Evolutionary conservation across 2,113 vertebrate genomes (phyloP).

Genomic region (Psilopogon haemacephalus): DNA sequence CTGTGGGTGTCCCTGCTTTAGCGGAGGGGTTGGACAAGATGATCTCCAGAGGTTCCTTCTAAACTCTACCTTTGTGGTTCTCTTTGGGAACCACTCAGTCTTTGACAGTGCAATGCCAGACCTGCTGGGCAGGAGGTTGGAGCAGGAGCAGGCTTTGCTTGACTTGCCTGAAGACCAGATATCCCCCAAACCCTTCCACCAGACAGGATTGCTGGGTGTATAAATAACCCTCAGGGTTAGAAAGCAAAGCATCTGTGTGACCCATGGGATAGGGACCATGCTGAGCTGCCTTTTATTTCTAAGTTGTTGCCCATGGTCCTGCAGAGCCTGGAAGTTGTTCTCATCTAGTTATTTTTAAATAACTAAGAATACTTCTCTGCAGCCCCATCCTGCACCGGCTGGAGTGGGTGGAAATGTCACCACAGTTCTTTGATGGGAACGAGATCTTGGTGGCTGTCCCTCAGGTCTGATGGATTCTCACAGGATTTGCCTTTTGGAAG

Average conservation of each 20-base stretch:
- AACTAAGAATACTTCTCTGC: not conserved
- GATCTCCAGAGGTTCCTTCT: too few relatives aligned
- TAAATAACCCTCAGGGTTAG: not conserved
- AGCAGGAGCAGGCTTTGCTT: not conserved
- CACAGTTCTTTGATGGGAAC: not conserved
- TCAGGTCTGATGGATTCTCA: not conserved
- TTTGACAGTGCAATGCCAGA: not conserved
- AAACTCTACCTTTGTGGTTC: too few relatives aligned
- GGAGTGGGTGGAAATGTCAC: not conserved
- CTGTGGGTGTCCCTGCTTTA: too few relatives aligned
- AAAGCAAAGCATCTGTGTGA: not conserved
- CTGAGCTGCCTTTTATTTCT: constrained; percentile 46
- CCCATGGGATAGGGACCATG: not conserved
- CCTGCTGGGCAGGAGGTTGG: not conserved
- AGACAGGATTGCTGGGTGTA: not conserved
- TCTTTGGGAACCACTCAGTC: not conserved
- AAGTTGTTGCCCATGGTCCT: not conserved
- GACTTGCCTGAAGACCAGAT: not conserved
- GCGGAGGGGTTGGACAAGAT: too few relatives aligned
- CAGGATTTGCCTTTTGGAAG: not conserved
- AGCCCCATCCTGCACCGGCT: not conserved
- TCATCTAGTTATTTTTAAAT: constrained; percentile 53
- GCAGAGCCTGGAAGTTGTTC: constrained; percentile 31
- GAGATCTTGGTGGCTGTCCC: not conserved
- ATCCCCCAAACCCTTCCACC: not conserved